Evolutionary conservation across 1,140 invertebrate genomes (phyloP), one percentile per base, ranked within the genome.

Genomic region (Drosophila saltans): DNA sequence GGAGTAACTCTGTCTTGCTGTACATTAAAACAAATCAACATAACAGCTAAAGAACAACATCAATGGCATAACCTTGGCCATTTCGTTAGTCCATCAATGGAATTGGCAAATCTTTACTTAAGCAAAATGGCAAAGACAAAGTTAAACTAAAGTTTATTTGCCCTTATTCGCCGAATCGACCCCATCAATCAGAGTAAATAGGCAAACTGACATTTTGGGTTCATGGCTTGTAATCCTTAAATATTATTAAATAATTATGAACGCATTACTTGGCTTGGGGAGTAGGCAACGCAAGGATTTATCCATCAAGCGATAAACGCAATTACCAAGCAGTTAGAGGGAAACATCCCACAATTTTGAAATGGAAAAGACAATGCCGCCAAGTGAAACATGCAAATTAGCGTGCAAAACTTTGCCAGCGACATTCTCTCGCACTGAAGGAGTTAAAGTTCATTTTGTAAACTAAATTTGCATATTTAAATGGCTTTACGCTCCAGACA

Each of bases 241-340:
- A 88, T 88, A 88, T 89, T 88, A 88, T 89, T 81, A 84, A 75
- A 81, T 81, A 88, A 88, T 88, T 88, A 88, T 83, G 57, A 80
- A 88, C 75, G 83, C 79, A 75, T 85, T 85, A 73, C 72, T 78
- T 61, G 72, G 79, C 79, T 68, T 69, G 9, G 28, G 48, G 8
- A 28, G 45, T 72, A 62, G 30, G 30, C 56, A 58, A n/a, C 45
- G 24, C 16, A 24, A 74, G 79, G 79, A 86, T 88, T 86, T 81
- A 80, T 43, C 73, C 82, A 79, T 86, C 82, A 88, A 83, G 76
- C 89, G 84, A 88, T 89, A 88, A 89, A 84, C 80, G 66, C 84
- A 88, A 88, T 88, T 88, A 88, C 63, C 66, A 48, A 67, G 68
- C 69, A 80, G 67, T 84, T 83, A 69, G 43, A 61, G 60, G 67